Conservation (phyloP, 2,797 vertebrate genomes). For the Hozukius guyotensis region DNA sequence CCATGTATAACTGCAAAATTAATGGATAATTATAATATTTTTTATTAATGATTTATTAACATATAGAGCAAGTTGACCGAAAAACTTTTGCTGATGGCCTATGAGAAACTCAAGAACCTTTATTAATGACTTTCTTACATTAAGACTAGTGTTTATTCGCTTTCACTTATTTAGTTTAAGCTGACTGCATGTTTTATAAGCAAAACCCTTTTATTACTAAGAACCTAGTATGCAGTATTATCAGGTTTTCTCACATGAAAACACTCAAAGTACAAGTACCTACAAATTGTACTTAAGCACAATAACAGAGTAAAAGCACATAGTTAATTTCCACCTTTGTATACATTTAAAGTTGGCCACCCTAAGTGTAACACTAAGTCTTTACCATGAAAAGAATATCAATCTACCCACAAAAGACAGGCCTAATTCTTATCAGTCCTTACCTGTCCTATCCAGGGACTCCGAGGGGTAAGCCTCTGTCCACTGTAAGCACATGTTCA, state of each 20-base stretch:
- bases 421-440: not conserved
- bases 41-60: not conserved
- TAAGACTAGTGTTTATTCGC: not conserved
- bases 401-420: not conserved
- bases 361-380: not conserved
- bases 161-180: not conserved
- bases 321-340: not conserved
- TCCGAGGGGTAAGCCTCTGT: constrained; percentile 84
- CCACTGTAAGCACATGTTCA: constrained; percentile 64
- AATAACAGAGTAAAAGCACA: not conserved
- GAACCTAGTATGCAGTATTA: not conserved
- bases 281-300: not conserved
- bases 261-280: not conserved
- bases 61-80: not conserved
- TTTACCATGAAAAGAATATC: not conserved
- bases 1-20: no score
- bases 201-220: not conserved
- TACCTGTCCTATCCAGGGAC: constrained; percentile 81
- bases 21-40: no score
- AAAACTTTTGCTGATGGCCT: not conserved
- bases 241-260: not conserved
- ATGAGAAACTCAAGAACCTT: no score
- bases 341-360: not conserved
- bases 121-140: not conserved
- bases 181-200: not conserved